Conservation (phyloP, 2,888 invertebrate genomes). For the Ectemnius continuus region DNA sequence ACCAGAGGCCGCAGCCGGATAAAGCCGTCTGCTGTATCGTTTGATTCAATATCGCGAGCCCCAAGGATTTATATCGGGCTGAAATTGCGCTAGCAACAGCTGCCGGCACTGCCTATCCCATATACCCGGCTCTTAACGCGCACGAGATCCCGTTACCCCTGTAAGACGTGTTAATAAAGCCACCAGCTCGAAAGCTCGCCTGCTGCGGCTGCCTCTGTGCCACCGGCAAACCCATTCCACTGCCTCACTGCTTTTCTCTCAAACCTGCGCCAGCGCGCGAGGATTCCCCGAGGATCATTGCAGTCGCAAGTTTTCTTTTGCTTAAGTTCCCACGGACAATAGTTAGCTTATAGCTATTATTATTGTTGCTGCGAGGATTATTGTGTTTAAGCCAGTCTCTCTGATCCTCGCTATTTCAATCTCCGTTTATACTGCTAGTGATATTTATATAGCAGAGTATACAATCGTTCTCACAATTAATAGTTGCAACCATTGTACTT, state of each 20-base stretch:
- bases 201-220: slow-evolving; percentile 21
- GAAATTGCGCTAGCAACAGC: slow-evolving; percentile 73
- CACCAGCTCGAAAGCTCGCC: slow-evolving; percentile 42
- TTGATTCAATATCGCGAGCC: slow-evolving; percentile 69
- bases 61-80: slow-evolving; percentile 69
- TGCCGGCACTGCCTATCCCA: slow-evolving; percentile 54
- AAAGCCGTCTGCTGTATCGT: slow-evolving; percentile 61
- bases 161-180: slow-evolving; percentile 68
- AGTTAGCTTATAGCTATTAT: slow-evolving; percentile 12
- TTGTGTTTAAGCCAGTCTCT: background rate
- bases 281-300: slow-evolving; percentile 47
- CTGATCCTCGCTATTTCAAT: background rate
- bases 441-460: background rate
- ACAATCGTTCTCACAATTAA: too few relatives aligned
- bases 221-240: slow-evolving; percentile 43
- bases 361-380: slow-evolving; percentile 17
- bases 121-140: slow-evolving; percentile 63
- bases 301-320: slow-evolving; percentile 49
- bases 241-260: slow-evolving; percentile 39
- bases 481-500: too few relatives aligned
- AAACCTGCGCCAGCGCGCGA: slow-evolving; percentile 7
- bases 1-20: slow-evolving; percentile 41
- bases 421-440: background rate
- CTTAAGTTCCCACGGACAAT: slow-evolving; percentile 32
- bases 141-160: slow-evolving; percentile 58